Base-by-base conservation (phyloP, 1,140 invertebrate species). In the Diabrotica undecimpunctata region DNA sequence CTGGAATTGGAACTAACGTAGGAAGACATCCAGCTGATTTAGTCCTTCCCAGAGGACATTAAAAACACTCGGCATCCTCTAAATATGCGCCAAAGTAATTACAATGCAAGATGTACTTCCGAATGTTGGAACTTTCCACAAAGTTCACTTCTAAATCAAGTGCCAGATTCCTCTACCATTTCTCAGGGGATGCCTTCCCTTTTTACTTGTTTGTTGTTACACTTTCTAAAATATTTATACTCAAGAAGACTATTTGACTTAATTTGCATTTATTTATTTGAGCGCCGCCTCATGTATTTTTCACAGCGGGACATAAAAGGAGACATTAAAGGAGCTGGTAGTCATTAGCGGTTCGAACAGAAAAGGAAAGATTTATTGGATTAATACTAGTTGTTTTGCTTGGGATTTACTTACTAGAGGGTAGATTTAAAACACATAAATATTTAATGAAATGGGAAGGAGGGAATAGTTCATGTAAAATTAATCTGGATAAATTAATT, bases 1-100 rank as follows among this genome's bases (percentile, higher is more conserved):
- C 66, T 68, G 54, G 59, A 68, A 66, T 66, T 68, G 54, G 59
- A 68, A 66, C 66, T 73, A 62, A 73, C 68, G 70, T 73, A 73
- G 62, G 70, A 67, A 73, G 72, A 72, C 73, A 66, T 59, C 62
- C 52, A 61, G 35, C 64, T 67, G 70, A 75, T 74, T 75, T 73
- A 75, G 70, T 69, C 53, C 58, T 65, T 68, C 70, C 68, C 69
- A 38, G 37, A 70, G 67, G 69, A 68, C 72, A 70, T 71, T 75
- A 74, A 74, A 75, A 75, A 74, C 72, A 73, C 71, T 62, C 71
- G 67, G 69, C 66, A 68, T 67, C 70, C 68, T 74, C 70, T 75
- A 75, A 75, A 75, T 75, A 75, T 74, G 72, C 72, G 64, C 58
- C 59, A 46, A 74, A 71, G 69, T 75, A 74, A 75, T 75, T 74